Base-by-base conservation (phyloP, 2,888 invertebrate genomes). In the Tipula unca region DNA sequence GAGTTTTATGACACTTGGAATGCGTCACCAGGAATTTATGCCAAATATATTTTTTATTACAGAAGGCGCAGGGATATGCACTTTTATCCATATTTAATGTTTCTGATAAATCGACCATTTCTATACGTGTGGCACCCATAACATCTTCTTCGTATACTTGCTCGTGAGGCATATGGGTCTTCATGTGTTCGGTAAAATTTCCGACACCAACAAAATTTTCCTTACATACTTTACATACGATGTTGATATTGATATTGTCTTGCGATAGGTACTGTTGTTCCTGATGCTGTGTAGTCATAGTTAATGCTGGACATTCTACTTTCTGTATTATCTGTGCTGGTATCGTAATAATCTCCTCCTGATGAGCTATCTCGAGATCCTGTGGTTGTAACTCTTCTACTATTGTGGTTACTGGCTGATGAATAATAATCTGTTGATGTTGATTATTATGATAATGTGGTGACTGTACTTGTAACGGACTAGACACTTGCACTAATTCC, bases 11-110 rank as follows among this genome's bases (percentile, higher is more conserved):
- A 17, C 32, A 83, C n/a, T 83, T 83, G n/a, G 83, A 83, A 32
- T 83, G 83, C 8, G 83, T 35, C 32, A 83, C 83, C 17, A 83
- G 17, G 6, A 83, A 83, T 32, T 83, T 83, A 35, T 83, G 83
- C 83, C 83, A 83, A 32, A 83, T 83, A 14, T 83, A 83, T 32
- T 83, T 83, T 13, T 83, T 83, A n/a, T 83, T 83, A 83, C 83
- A 83, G 25, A 83, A 83, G 5, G 83, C 83, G 25, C 83, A 83
- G n/a, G 83, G 83, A 32, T 32, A 83, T n/a, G 35, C 29, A 13
- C 35, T 83, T 83, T 83, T 83, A 29, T 83, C 83, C 17, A 35
- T 83, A 83, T 83, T 29, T 4, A 83, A 17, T 2, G 83, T 83
- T 83, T 29, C 83, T 3, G 83, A 83, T 35, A 83, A 83, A 83